Conservation (phyloP, 2,888 invertebrate species). For the Macrosiphum euphorbiae region DNA sequence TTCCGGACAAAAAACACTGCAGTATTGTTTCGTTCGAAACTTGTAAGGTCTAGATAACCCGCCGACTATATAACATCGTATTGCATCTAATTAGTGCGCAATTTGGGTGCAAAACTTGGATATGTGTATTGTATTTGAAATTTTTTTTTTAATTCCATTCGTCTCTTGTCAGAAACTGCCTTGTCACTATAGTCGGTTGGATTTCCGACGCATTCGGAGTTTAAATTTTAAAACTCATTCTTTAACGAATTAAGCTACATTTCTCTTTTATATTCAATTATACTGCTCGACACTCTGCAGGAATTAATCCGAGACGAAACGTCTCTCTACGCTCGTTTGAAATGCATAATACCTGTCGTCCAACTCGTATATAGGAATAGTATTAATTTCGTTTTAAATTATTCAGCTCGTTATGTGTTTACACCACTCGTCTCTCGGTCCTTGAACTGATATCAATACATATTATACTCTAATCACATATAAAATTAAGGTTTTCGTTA, state of each 20-base stretch:
- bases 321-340: not conserved
- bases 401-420: not conserved
- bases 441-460: not conserved
- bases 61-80: not conserved
- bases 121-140: too few species aligned
- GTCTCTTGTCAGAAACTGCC: not conserved
- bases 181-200: not conserved
- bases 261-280: not conserved
- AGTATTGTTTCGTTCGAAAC: not conserved
- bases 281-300: not conserved
- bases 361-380: not conserved
- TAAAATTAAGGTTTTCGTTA: not conserved
- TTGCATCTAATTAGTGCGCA: not conserved
- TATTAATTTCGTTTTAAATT: conserved; percentile 16
- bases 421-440: too few species aligned
- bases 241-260: not conserved
- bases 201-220: not conserved
- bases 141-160: not conserved
- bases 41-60: not conserved
- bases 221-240: not conserved
- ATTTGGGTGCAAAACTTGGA: too few species aligned
- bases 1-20: too few species aligned
- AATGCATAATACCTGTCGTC: not conserved
- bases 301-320: conserved; percentile 27
- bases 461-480: not conserved